Evolutionary conservation across 35 echinoderm and acorn worm species (phyloP), one percentile per base, ranked within the genome.

Genomic region (Anneissia japonica): DNA sequence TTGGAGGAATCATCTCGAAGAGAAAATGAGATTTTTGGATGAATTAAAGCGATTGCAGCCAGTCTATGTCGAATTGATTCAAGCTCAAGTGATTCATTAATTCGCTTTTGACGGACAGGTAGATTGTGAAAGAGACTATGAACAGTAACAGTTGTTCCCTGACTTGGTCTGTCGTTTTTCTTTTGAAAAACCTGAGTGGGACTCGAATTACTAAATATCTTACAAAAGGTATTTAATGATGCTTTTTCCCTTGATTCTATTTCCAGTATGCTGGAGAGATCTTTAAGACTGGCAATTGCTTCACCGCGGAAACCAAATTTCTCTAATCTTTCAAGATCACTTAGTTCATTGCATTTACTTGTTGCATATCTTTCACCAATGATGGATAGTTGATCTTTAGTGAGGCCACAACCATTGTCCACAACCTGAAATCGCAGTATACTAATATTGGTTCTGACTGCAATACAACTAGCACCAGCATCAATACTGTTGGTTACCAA

Each of bases 301-400:
- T 99, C 96, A n/a, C 96, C 96, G 83, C 96, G 87, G 74, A 86
- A 99, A 17, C 96, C 96, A 94, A 90, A 94, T 38, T 80, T 74
- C 36, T 76, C 46, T 35, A 94, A 46, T 23, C 84, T 86, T 14
- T 94, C 83, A 39, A 94, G 84, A 35, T 94, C 96, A 80, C 88
- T 64, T 34, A 94, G 32, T 35, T 84, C 43, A 88, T 91, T 86
- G 81, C 91, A 94, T 80, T 99, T 99, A 41, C 96, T 99, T 23
- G 96, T 99, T 30, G 86, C 78, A 72, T 99, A 99, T 36, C 96
- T 72, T 28, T 94, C 86, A 55, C 96, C 96, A 34, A 99, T 46
- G 39, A 80, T 33, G 16, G 30, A 26, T 32, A 99, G 73, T 34
- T 92, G 89, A 32, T 94, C 83, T 41, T 77, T 76, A 7, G 82